Conservation (phyloP, 2,888 invertebrate genomes). For the Caradrina kadenii region DNA sequence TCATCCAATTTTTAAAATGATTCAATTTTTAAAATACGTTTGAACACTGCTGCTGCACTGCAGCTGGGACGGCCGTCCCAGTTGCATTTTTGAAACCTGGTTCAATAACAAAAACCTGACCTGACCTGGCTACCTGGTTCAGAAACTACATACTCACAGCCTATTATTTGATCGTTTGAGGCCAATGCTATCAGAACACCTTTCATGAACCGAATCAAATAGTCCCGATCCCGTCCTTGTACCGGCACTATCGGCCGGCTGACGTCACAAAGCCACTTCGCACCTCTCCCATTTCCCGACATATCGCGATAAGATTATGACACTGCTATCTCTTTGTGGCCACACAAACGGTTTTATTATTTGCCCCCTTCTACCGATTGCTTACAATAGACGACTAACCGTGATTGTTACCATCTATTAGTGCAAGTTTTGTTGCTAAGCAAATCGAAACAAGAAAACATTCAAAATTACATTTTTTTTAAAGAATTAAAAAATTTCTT, state of each 20-base stretch:
- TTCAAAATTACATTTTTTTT: no score
- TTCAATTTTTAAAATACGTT: no score
- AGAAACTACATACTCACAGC: background rate
- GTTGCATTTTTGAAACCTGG: no score
- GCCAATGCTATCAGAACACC: conserved; percentile 13
- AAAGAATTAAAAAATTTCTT: no score
- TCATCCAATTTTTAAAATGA: no score
- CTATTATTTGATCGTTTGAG: background rate
- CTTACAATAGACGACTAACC: conserved; percentile 21
- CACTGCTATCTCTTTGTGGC: conserved; percentile 40
- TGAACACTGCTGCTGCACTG: no score
- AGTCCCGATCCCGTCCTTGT: conserved; percentile 33
- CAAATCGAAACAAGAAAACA: background rate
- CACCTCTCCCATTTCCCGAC: conserved; percentile 55
- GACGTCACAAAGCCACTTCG: conserved; percentile 56
- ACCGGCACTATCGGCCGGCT: conserved; percentile 12
- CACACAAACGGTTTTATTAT: conserved; percentile 53
- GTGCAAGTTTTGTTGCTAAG: background rate
- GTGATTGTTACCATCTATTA: conserved; percentile 45
- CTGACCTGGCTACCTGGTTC: no score
- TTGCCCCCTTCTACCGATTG: conserved; percentile 45
- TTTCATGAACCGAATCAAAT: background rate
- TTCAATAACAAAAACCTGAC: no score
- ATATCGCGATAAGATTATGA: conserved; percentile 56
- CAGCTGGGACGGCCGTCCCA: no score